Base-by-base conservation (phyloP, 1,140 invertebrate species). In the Globodera ellingtonae region DNA sequence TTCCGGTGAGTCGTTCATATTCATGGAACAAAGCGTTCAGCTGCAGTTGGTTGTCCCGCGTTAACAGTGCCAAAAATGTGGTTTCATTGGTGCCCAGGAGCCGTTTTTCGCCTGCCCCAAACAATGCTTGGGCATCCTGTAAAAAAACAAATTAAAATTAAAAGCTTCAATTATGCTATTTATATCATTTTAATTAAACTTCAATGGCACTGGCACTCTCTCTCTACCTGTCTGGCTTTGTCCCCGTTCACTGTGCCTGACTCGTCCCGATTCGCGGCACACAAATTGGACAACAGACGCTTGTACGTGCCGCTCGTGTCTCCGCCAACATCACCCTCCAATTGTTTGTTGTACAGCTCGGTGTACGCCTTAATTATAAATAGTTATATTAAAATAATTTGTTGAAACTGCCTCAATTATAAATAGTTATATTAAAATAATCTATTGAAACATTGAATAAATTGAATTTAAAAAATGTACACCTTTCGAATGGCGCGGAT, bases 271-370 rank as follows among this genome's bases (percentile, higher is more conserved):
- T 85, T 82, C 83, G 86, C 86, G 52, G 82, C 84, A 72, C 84
- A 87, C n/a, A 89, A 84, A 48, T 90, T 90, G 24, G 98, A 93
- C 72, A 97, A 92, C 5, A 98, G 91, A 75, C 95, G 93, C 90
- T 94, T 94, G 91, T 98, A 98, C 88, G 94, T 92, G 3, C 95
- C 96, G 5, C 95, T 96, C 35, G 96, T 97, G 87, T 98, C 97
- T 35, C 93, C 94, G 87, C 93, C 93, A 73, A 98, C 91, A 86
- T 97, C 95, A 7, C 92, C 92, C 88, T 98, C 96, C 79, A 98
- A 90, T 71, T 93, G 91, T 89, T 93, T 94, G 81, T 93, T 92
- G 90, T 95, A 98, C 84, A 95, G 94, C 95, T 88, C 78, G 78
- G 89, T 88, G 84, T 92, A 92, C 15, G 78, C 66, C 35, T 81